These are phyloP conservation scores for Leuctra nigra DNA, from an alignment of 2,888 invertebrate species.

Conservation along the genomic window DNA sequence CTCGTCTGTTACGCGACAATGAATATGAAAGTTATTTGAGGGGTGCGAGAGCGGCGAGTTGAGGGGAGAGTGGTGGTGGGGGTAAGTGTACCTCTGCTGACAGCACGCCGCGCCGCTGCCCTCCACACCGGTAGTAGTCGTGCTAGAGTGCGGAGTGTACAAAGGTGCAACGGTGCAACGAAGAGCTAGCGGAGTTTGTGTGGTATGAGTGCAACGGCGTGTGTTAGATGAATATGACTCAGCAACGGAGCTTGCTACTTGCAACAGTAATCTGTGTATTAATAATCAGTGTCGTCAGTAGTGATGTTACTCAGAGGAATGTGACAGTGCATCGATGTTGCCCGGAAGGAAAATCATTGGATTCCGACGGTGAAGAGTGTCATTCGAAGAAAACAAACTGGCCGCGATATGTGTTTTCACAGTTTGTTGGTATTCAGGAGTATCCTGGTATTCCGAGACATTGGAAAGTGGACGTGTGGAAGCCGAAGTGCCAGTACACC, in stretches of 20 bases:
- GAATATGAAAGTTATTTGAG: not conserved
- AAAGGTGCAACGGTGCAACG: not conserved
- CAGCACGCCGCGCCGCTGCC: not conserved
- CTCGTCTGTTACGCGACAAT: not conserved
- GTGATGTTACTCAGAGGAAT: not conserved
- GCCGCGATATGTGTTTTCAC: constrained; percentile 54
- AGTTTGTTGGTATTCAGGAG: constrained; percentile 38
- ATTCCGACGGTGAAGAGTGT: not conserved
- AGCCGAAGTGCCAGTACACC: constrained; percentile 39
- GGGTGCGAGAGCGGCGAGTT: not conserved
- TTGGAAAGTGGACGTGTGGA: constrained; percentile 41
- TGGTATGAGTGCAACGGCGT: not conserved
- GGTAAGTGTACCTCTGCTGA: not conserved
- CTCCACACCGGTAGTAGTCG: not conserved
- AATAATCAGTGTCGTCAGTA: not conserved
- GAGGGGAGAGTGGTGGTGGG: not conserved
- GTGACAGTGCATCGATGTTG: constrained; percentile 22
- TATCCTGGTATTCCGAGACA: constrained; percentile 44
- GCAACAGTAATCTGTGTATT: not conserved
- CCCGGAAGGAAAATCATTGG: not conserved
- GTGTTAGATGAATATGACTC: not conserved
- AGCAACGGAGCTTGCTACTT: not conserved
- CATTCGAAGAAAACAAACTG: constrained; percentile 39
- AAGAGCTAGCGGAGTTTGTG: not conserved
- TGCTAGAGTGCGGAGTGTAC: not conserved